Evolutionary conservation across 2,113 vertebrate genomes (phyloP).

Genomic region (Ptychochromis oligacanthus): DNA sequence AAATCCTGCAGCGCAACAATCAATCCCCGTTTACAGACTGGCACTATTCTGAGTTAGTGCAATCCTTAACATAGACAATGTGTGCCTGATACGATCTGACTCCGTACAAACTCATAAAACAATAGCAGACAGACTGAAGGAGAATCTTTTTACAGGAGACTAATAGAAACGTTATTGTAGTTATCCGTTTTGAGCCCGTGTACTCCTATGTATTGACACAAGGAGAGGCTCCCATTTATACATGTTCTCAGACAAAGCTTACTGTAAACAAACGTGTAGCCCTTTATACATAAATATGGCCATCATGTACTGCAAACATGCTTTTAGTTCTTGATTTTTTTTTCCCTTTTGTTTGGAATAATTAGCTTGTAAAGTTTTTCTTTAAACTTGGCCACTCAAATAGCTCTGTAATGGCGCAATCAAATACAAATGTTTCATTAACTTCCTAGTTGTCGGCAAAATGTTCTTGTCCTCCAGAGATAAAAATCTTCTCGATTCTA

Average conservation of each 20-base stretch:
- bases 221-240: constrained; percentile 31
- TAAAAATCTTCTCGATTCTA: neutral
- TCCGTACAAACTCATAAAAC: constrained; percentile 34
- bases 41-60: constrained; percentile 43
- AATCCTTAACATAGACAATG: constrained; percentile 38
- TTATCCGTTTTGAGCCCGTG: neutral
- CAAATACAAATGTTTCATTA: neutral
- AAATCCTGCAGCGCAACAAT: constrained; percentile 53
- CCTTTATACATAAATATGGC: constrained; percentile 14
- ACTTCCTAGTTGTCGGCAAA: neutral
- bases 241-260: constrained; percentile 43
- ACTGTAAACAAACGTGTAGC: constrained; percentile 53
- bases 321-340: neutral
- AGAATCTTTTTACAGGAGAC: neutral
- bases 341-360: neutral
- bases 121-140: neutral
- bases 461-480: neutral
- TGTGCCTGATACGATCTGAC: constrained; percentile 49
- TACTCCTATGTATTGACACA: constrained; percentile 39
- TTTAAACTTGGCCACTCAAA: neutral
- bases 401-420: neutral
- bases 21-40: constrained; percentile 36
- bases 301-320: constrained; percentile 40
- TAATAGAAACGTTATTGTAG: neutral
- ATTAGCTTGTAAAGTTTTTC: neutral